These are phyloP conservation scores for Mycalesis mineus DNA, from an alignment of 2,888 invertebrate species.

Conservation along the genomic window DNA sequence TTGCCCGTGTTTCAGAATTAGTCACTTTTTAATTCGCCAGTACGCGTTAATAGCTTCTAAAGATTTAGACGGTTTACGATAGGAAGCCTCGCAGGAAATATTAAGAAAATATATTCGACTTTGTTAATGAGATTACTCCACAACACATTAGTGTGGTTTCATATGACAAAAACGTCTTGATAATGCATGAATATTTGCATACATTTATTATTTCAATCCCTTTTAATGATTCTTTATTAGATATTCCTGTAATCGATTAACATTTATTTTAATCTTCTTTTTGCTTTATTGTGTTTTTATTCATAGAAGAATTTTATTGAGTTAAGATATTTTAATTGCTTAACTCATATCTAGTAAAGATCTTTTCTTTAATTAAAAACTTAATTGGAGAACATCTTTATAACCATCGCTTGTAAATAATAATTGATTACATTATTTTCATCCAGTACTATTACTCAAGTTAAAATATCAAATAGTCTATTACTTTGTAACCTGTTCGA, in stretches of 20 bases:
- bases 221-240: background rate
- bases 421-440: too few species aligned
- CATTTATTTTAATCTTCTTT: slow-evolving; percentile 2
- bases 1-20: too few species aligned
- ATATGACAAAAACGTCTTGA: background rate
- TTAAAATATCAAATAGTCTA: too few species aligned
- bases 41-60: background rate
- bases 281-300: background rate
- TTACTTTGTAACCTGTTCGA: too few species aligned
- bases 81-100: slow-evolving; percentile 13
- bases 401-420: background rate
- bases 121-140: slow-evolving; percentile 19
- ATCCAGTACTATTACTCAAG: too few species aligned
- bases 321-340: slow-evolving; percentile 17
- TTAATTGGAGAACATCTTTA: background rate
- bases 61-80: slow-evolving; percentile 8
- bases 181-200: background rate
- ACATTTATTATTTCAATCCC: background rate
- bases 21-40: too few species aligned
- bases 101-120: slow-evolving; percentile 15
- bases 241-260: background rate
- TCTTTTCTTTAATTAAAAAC: slow-evolving; percentile 7
- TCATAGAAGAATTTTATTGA: too few species aligned
- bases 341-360: background rate
- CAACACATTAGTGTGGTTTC: background rate